Conservation (phyloP, 2,113 vertebrate genomes). For the Synchiropus splendidus region DNA sequence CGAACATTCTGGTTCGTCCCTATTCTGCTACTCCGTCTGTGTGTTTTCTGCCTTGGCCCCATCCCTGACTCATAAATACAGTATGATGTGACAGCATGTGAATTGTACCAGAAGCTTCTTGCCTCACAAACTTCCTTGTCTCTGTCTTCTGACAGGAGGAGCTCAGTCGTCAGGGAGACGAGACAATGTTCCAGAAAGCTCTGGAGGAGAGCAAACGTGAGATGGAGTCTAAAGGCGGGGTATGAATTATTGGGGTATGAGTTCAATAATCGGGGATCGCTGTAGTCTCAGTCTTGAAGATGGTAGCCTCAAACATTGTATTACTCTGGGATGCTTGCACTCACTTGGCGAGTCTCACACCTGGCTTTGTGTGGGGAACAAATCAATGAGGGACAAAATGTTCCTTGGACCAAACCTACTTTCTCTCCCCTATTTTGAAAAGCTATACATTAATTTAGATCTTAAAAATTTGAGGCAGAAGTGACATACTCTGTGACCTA, state of each 20-base stretch:
- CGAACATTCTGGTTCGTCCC: constrained; percentile 22
- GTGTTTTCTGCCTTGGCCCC: background rate
- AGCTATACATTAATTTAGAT: too few relatives aligned
- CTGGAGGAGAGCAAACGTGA: constrained; percentile 67
- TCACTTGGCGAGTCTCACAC: too few relatives aligned
- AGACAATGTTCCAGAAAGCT: constrained; percentile 70
- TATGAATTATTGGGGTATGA: constrained; percentile 49
- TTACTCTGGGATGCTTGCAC: too few relatives aligned
- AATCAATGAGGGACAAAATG: too few relatives aligned
- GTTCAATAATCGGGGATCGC: constrained; percentile 20
- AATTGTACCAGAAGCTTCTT: constrained; percentile 24
- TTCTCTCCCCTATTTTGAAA: too few relatives aligned
- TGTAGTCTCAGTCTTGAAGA: too few relatives aligned
- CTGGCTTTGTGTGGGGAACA: too few relatives aligned
- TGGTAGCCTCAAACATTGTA: too few relatives aligned
- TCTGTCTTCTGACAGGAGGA: constrained; percentile 73
- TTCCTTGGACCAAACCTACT: too few relatives aligned
- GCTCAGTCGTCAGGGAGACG: constrained; percentile 76
- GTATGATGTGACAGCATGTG: constrained; percentile 27
- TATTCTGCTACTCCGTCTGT: constrained; percentile 3
- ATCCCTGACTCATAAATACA: constrained; percentile 31
- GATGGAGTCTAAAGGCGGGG: constrained; percentile 68
- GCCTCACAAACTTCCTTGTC: background rate
- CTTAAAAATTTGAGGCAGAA: too few relatives aligned
- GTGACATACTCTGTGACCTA: too few relatives aligned